These are phyloP conservation scores for Sceloporus tristichus DNA, from an alignment of 2,113 vertebrate genomes.

Conservation along the genomic window DNA sequence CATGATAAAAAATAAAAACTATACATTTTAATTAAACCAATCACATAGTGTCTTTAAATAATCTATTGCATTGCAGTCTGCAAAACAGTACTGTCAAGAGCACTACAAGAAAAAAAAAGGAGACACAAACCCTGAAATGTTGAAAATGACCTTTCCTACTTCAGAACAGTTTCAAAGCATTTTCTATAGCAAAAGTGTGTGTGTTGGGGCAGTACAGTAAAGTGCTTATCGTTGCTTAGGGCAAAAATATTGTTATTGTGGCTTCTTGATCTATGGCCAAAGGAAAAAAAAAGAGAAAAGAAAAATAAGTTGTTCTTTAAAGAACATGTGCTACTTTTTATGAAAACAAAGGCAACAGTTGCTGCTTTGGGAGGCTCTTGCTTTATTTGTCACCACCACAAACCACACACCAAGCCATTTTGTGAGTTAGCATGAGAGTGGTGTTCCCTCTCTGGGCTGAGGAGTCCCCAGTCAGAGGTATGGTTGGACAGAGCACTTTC, in stretches of 20 bases:
- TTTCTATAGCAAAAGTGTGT: conserved; percentile 66
- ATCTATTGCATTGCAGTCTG: conserved; percentile 69
- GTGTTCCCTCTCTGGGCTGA: conserved; percentile 53
- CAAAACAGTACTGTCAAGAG: conserved; percentile 61
- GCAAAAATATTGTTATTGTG: conserved; percentile 59
- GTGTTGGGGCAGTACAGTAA: conserved; percentile 71
- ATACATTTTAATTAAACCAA: conserved; percentile 74
- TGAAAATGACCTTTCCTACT: conserved; percentile 65
- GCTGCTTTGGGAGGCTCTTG: conserved; percentile 48
- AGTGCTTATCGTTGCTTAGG: conserved; percentile 78
- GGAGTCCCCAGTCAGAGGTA: conserved; percentile 56
- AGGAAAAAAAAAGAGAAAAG: conserved; percentile 34
- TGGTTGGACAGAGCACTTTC: conserved; percentile 29
- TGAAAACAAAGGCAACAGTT: conserved; percentile 50
- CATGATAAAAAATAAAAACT: conserved; percentile 79
- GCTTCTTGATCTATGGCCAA: conserved; percentile 72
- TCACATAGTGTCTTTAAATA: conserved; percentile 75
- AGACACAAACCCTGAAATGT: conserved; percentile 40
- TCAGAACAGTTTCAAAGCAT: conserved; percentile 68
- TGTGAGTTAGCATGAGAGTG: conserved; percentile 52
- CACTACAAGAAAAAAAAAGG: conserved; percentile 22
- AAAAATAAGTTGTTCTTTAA: conserved; percentile 21
- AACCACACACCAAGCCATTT: conserved; percentile 17
- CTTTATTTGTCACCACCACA: conserved; percentile 16
- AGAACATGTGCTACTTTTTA: conserved; percentile 39